Conservation (phyloP, 2,888 invertebrate species). For the Folsomia manolachei region DNA sequence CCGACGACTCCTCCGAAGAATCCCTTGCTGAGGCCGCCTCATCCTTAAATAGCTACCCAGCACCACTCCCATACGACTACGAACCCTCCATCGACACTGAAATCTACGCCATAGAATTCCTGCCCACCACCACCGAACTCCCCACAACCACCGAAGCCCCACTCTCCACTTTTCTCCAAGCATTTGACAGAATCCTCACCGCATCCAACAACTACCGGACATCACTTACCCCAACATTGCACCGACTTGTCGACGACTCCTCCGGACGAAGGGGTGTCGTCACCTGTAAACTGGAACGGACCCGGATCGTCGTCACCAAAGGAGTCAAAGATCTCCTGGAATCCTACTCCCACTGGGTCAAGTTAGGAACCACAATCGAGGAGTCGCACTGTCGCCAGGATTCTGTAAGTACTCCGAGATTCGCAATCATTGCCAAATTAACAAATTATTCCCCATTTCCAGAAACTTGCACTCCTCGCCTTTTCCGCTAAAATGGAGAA, state of each 20-base stretch:
- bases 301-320: neutral
- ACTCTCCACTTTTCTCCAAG: neutral
- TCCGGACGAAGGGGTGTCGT: neutral
- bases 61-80: too few species aligned
- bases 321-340: neutral
- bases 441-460: neutral
- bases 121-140: too few species aligned
- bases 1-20: too few species aligned
- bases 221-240: neutral
- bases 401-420: neutral
- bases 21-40: too few species aligned
- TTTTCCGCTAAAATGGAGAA: neutral
- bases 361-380: conserved; percentile 3
- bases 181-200: neutral
- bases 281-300: neutral
- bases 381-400: neutral
- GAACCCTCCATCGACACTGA: too few species aligned
- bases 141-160: neutral
- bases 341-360: neutral
- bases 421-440: neutral
- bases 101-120: too few species aligned
- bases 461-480: neutral
- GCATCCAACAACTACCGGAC: neutral
- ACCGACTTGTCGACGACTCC: neutral
- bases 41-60: too few species aligned